These are phyloP conservation scores for Zaprionus capensis DNA, from an alignment of 1,140 invertebrate species.

Conservation along the genomic window DNA sequence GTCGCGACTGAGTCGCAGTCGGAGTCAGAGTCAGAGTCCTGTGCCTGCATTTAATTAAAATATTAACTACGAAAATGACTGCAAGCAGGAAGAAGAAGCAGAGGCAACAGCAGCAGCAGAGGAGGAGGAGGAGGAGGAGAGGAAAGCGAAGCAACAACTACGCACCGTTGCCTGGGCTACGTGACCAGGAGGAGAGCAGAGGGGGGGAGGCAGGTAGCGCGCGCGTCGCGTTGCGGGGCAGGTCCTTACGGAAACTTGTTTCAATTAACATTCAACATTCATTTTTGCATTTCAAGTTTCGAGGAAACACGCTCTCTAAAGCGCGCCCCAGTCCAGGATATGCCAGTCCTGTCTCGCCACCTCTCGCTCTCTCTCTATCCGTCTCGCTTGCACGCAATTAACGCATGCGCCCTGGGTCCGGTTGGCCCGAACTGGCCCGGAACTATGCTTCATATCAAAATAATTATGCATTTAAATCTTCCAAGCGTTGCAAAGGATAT, in stretches of 20 bases:
- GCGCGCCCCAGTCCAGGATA: conserved; percentile 56
- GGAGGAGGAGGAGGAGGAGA: neutral
- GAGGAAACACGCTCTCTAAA: conserved; percentile 55
- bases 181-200: neutral
- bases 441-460: conserved; percentile 81
- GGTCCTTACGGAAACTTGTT: conserved; percentile 71
- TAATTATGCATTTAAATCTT: conserved; percentile 82
- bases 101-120: conserved; percentile 16
- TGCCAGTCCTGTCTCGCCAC: conserved; percentile 28
- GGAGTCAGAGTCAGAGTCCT: conserved; percentile 39
- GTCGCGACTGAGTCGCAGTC: neutral
- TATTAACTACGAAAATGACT: conserved; percentile 81
- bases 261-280: conserved; percentile 71
- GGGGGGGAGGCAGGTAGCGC: neutral
- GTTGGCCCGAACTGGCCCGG: conserved; percentile 53
- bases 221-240: conserved; percentile 15
- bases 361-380: neutral
- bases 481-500: conserved; percentile 74
- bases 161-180: conserved; percentile 30
- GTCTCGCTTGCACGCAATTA: conserved; percentile 66
- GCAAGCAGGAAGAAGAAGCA: conserved; percentile 22
- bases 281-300: conserved; percentile 76
- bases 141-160: conserved; percentile 18
- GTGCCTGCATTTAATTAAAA: conserved; percentile 82
- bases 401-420: conserved; percentile 58